Conservation (phyloP, 2,888 invertebrate genomes). For the Drosophila prolongata region DNA sequence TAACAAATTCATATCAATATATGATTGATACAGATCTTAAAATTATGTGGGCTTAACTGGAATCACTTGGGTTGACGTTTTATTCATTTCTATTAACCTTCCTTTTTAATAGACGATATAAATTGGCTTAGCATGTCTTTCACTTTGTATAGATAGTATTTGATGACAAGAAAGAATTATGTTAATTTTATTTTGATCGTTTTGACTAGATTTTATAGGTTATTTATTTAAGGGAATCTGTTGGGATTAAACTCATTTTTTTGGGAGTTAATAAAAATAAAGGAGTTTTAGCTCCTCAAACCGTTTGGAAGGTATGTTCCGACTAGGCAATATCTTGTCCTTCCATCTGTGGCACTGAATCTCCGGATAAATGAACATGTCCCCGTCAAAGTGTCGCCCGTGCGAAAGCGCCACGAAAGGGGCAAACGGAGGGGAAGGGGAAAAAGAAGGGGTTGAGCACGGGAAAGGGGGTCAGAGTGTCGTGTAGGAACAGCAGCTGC, state of each 20-base stretch:
- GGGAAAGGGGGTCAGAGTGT: constrained; percentile 32
- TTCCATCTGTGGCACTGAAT: constrained; percentile 6
- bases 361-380: constrained; percentile 68
- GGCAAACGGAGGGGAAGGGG: constrained; percentile 26
- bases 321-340: constrained; percentile 7
- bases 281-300: too few species aligned
- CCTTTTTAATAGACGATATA: neutral
- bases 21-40: neutral
- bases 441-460: constrained; percentile 5
- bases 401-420: constrained; percentile 54
- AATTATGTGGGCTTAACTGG: neutral
- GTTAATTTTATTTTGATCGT: too few species aligned
- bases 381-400: constrained; percentile 69
- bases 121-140: too few species aligned
- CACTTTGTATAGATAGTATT: too few species aligned
- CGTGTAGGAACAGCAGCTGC: constrained; percentile 48
- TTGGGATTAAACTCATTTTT: too few species aligned
- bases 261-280: too few species aligned
- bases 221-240: too few species aligned
- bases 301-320: neutral
- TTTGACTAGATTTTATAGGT: too few species aligned
- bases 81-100: neutral
- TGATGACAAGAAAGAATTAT: too few species aligned
- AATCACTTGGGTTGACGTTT: neutral
- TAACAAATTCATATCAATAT: neutral